Evolutionary conservation across 2,888 invertebrate genomes (phyloP), one percentile per base, ranked within the genome.

Genomic region (Epistrophe grossulariae): DNA sequence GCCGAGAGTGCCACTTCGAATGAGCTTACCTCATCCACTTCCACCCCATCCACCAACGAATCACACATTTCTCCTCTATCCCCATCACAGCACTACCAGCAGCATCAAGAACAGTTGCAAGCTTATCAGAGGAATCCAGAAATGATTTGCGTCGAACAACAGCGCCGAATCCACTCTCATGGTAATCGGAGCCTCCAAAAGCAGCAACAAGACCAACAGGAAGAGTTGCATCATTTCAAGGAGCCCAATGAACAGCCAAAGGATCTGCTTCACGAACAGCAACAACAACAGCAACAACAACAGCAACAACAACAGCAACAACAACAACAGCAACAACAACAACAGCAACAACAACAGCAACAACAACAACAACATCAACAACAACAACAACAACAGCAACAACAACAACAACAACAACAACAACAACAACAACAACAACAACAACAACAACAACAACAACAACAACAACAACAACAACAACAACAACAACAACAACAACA

Each of bases 31-130:
- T 88, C 88, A 28, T 73, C 85, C 28, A 88, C 89, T 13, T 88
- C 89, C 0, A 88, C 90, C 38, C 89, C 89, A 6, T 89, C 90
- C 28, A 89, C 89, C n/a, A 89, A 89, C 19, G 90, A 90, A 11
- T 89, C 90, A 1, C 89, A 90, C 48, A 89, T 89, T 35, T 90
- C 90, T 4, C 88, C 90, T 10, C 40, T 89, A 28, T 89, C 90
- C 7, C 89, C 90, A 13, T 77, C 88, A 8, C 60, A 85, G 28
- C 84, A 88, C 52, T 78, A 88, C 31, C 83, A 88, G 28, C 79
- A 79, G 17, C 88, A 88, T 48, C 88, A 88, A 31, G 85, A 88
- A 40, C 89, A 89, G 6, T 19, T 68, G 43, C 88, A 84, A 43
- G 45, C 28, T 31, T 79, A 74, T 19, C 70, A 74, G 9, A 89